Evolutionary conservation across 92 coral and sea anemone species (phyloP), one percentile per base, ranked within the genome.

Genomic region (Palythoa heliodiscus): DNA sequence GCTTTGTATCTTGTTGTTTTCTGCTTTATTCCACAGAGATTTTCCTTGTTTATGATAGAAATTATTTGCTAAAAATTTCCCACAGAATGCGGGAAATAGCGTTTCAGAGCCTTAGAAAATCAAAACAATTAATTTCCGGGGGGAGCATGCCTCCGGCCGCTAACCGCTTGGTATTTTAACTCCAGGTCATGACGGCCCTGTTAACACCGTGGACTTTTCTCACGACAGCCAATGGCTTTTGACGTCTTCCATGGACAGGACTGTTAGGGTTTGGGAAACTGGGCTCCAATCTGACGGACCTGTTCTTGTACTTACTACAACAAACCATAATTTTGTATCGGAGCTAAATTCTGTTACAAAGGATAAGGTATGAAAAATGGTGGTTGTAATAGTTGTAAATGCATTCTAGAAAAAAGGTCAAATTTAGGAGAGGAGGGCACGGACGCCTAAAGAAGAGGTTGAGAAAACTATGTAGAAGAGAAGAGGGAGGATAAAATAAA

Each of bases 101-200:
- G 35, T 43, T 43, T 43, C 50, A 43, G 6, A 43, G 50, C 9
- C 22, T 3, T 7, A 60, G 67, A 60, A 60, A 7, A 60, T 1
- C 11, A 17, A 10, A 19, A 55, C n/a, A n/a, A n/a, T n/a, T 2
- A 11, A 16, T 55, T 3, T 74, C 1, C 23, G 0, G 39, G 16
- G 66, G 29, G 15, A 54, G 53, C 15, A 13, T 37, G 25, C 53
- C 25, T 11, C 9, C 8, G 0, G 25, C 11, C 1, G n/a, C 17
- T 64, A 3, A 40, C 23, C 1, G 14, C 13, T 6, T 1, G 40
- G 11, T n/a, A 3, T 64, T 24, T 81, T 55, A 13, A 29, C 75
- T 2, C 23, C 71, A 96, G 98, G 98, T 73, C 98, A 96, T 71
- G 93, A 96, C 72, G 99, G 98, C 38, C 83, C 97, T 20, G 95